A percentile compares a stretch with the other conserved stretches of the same genome.
phyloP scores from a whole-genome alignment of 2,888 invertebrate species.

The Caenorhabditis sp. region DNA sequence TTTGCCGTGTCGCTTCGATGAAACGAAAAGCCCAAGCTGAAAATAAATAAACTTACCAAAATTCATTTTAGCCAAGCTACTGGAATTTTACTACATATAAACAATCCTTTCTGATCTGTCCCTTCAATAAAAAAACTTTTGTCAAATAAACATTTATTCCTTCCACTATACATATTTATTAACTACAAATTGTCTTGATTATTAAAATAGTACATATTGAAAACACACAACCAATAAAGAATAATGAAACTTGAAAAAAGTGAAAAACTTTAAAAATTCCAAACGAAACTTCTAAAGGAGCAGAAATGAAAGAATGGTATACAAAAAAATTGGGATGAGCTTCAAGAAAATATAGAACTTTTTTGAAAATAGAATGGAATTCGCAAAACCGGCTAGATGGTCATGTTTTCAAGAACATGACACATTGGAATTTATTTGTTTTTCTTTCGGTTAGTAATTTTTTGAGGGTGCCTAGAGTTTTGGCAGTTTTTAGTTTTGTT shows the following conservation, averaged over 20 bases:
- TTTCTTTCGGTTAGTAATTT: neutral
- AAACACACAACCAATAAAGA: neutral
- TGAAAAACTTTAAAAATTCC: neutral
- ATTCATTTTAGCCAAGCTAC: no score
- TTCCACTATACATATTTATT: neutral
- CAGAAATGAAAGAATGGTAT: neutral
- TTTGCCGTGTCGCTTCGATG: constrained; percentile 10
- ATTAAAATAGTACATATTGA: neutral
- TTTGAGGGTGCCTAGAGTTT: neutral
- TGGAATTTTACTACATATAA: neutral
- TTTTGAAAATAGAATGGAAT: neutral
- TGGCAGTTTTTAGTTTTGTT: neutral
- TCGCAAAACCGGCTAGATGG: neutral
- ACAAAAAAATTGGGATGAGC: neutral
- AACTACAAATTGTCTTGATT: neutral
- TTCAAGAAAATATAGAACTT: neutral
- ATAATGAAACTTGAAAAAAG: neutral
- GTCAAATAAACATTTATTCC: neutral
- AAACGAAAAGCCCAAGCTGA: constrained; percentile 5
- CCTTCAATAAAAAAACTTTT: neutral
- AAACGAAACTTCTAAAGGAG: neutral
- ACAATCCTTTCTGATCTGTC: neutral
- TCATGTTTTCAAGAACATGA: neutral
- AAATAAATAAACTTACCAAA: neutral
- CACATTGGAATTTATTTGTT: neutral